These are phyloP conservation scores for Drosophila lacicola DNA, from an alignment of 2,888 invertebrate species.

Conservation along the genomic window DNA sequence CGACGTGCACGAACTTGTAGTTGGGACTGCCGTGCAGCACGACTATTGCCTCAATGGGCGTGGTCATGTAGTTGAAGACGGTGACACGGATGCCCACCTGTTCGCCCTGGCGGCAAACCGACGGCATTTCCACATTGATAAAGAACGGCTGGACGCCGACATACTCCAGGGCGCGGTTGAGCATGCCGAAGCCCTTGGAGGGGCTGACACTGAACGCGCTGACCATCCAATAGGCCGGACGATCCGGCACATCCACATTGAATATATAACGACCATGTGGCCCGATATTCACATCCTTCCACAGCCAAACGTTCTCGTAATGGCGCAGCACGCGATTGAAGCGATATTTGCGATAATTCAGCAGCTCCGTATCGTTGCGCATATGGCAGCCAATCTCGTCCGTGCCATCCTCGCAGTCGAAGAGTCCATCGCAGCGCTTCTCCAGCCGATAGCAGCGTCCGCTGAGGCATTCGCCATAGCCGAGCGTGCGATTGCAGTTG, in stretches of 20 bases:
- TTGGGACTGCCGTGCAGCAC: constrained; percentile 93
- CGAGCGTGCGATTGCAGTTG: constrained; percentile 90
- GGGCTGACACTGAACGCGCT: constrained; percentile 96
- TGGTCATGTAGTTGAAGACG: constrained; percentile 96
- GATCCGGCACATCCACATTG: constrained; percentile 92
- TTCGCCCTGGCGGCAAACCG: constrained; percentile 93
- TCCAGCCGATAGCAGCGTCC: constrained; percentile 91
- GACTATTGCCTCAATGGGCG: constrained; percentile 93
- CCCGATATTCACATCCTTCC: constrained; percentile 97
- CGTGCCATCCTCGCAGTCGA: constrained; percentile 93
- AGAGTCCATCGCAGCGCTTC: constrained; percentile 91
- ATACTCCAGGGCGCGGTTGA: constrained; percentile 92
- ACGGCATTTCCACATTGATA: constrained; percentile 97
- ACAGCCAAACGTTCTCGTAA: constrained; percentile 97
- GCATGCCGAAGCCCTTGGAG: constrained; percentile 94
- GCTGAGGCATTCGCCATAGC: constrained; percentile 92
- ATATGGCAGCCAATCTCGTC: constrained; percentile 92
- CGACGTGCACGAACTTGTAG: constrained; percentile 96
- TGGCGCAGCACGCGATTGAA: constrained; percentile 95
- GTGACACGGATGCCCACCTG: constrained; percentile 96
- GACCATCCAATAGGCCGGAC: constrained; percentile 96
- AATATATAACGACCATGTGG: constrained; percentile 96
- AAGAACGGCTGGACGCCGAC: constrained; percentile 96
- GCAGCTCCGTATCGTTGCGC: constrained; percentile 89
- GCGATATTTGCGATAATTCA: constrained; percentile 91